Percentiles rank a stretch among this genome's conserved stretches.
Evolutionary conservation across 2,888 invertebrate species (phyloP).

Genomic region (Osedax fenrisi): DNA sequence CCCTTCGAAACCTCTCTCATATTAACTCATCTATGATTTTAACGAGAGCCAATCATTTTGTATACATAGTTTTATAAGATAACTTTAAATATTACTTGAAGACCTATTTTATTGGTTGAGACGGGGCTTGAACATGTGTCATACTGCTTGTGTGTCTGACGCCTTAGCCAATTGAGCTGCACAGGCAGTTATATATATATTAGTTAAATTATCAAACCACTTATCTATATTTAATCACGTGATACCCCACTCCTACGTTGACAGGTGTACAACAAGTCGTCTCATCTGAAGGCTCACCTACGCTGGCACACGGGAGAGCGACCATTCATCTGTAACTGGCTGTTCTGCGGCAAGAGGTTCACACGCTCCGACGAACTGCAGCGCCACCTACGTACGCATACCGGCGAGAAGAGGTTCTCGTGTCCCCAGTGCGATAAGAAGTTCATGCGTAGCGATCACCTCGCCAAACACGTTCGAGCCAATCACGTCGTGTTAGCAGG

Average conservation of each 20-base stretch:
- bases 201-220: too few species aligned
- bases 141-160: too few species aligned
- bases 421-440: conserved; percentile 77
- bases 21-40: too few species aligned
- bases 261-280: conserved; percentile 74
- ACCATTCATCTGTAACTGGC: conserved; percentile 92
- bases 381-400: conserved; percentile 84
- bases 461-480: conserved; percentile 82
- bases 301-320: conserved; percentile 96
- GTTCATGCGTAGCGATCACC: conserved; percentile 82
- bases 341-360: conserved; percentile 91
- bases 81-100: too few species aligned
- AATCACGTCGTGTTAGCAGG: conserved; percentile 56
- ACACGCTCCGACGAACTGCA: conserved; percentile 91
- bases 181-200: too few species aligned
- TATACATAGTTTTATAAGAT: too few species aligned
- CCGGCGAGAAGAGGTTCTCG: conserved; percentile 75
- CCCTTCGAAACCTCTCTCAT: too few species aligned
- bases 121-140: too few species aligned
- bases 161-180: too few species aligned
- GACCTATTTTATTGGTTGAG: too few species aligned
- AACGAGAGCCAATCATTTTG: too few species aligned
- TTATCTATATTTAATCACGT: too few species aligned
- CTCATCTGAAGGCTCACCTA: conserved; percentile 91
- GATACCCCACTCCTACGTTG: neutral